phyloP scores from a whole-genome alignment of 2,888 invertebrate species.

The Miltochrista miniata region DNA sequence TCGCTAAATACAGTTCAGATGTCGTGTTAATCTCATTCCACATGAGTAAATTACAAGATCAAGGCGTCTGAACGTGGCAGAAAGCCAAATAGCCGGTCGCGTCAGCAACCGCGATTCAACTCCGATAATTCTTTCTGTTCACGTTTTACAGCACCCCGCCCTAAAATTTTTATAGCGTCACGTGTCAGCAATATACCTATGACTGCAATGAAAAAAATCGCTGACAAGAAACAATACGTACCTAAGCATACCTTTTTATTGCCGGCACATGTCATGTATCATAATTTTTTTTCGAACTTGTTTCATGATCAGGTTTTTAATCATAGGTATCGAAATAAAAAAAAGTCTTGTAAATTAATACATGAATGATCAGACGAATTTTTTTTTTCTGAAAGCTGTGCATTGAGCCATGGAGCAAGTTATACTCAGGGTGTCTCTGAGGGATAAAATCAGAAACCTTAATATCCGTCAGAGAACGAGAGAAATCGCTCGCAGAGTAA shows the following conservation, averaged over 20 bases:
- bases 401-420: too few species aligned
- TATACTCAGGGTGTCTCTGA: too few species aligned
- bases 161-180: conserved; percentile 37
- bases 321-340: too few species aligned
- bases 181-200: conserved; percentile 27
- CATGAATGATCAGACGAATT: too few species aligned
- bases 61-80: conserved; percentile 58
- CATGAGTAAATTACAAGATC: conserved; percentile 74
- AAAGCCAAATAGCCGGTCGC: conserved; percentile 68
- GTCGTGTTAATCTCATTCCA: conserved; percentile 71
- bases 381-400: too few species aligned
- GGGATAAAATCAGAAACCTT: too few species aligned
- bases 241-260: conserved; percentile 4
- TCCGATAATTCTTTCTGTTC: conserved; percentile 64
- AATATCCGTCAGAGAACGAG: too few species aligned
- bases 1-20: conserved; percentile 65
- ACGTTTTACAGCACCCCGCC: conserved; percentile 49
- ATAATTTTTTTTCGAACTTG: conserved; percentile 6
- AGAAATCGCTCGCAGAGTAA: too few species aligned
- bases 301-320: conserved; percentile 1
- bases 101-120: conserved; percentile 60
- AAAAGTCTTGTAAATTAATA: too few species aligned
- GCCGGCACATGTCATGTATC: conserved; percentile 1
- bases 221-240: conserved; percentile 3
- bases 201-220: conserved; percentile 11